phyloP scores from a whole-genome alignment of 2,113 vertebrate species.

The Formicarius rufipectus region DNA sequence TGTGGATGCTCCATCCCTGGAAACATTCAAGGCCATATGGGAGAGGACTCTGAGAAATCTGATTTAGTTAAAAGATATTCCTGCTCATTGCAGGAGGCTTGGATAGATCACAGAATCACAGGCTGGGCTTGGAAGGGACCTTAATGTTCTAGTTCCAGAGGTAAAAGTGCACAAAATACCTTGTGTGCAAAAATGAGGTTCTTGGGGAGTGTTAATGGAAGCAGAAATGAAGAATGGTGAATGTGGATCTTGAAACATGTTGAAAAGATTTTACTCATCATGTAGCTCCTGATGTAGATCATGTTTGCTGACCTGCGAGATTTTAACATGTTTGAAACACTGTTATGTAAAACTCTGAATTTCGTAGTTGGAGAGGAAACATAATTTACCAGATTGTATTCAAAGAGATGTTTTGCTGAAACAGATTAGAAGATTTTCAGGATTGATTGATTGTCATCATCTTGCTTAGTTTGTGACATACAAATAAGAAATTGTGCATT shows the following conservation, averaged over 20 bases:
- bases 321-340: background rate
- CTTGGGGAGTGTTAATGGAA: background rate
- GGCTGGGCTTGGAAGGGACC: background rate
- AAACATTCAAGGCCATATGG: background rate
- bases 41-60: background rate
- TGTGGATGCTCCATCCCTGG: background rate
- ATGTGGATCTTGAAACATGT: background rate
- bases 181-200: background rate
- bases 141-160: background rate
- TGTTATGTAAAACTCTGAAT: fast-evolving
- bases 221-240: background rate
- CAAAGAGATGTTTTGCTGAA: background rate
- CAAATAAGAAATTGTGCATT: background rate
- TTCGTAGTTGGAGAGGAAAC: background rate
- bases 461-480: background rate
- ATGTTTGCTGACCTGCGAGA: background rate
- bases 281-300: background rate
- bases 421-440: background rate
- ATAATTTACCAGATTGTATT: background rate
- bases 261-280: background rate
- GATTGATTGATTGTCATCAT: background rate
- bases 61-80: fast-evolving
- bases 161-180: background rate
- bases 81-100: background rate
- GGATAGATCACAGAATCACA: background rate